phyloP scores from a whole-genome alignment of 2,113 vertebrate species.

The Brachyhypopomus gauderio region DNA sequence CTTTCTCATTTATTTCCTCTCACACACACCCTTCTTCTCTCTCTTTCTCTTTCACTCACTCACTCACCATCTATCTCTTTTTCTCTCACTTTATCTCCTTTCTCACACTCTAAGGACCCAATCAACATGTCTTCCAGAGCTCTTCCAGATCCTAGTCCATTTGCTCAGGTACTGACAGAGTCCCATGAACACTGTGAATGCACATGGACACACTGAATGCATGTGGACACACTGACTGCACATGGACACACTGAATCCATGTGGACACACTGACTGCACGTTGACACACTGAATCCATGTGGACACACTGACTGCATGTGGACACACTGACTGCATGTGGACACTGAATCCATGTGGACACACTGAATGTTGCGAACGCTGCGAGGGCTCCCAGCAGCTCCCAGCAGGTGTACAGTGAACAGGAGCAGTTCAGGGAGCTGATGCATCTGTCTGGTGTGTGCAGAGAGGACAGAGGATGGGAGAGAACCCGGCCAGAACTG shows the following conservation, averaged over 20 bases:
- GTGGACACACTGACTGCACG: too few species aligned
- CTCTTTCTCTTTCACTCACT: not conserved
- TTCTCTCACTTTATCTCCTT: constrained; percentile 9
- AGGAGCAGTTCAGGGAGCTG: not conserved
- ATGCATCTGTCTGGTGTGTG: constrained; percentile 3
- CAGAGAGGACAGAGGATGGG: not conserved
- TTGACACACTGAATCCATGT: too few species aligned
- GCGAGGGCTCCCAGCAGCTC: not conserved
- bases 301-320: too few species aligned
- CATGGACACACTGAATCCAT: too few species aligned
- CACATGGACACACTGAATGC: too few species aligned
- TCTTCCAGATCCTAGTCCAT: not conserved
- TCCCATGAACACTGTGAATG: not conserved
- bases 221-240: too few species aligned
- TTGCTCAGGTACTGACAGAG: constrained; percentile 27
- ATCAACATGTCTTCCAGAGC: not conserved
- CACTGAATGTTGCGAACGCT: too few species aligned
- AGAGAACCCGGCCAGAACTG: not conserved
- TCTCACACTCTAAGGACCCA: not conserved
- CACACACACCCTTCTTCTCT: too few species aligned
- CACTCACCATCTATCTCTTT: not conserved
- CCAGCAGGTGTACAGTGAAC: too few species aligned
- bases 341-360: too few species aligned
- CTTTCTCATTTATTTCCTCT: too few species aligned
- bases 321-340: too few species aligned